Conservation (phyloP, 2,888 invertebrate genomes). For the Neocrepidodera transversa region DNA sequence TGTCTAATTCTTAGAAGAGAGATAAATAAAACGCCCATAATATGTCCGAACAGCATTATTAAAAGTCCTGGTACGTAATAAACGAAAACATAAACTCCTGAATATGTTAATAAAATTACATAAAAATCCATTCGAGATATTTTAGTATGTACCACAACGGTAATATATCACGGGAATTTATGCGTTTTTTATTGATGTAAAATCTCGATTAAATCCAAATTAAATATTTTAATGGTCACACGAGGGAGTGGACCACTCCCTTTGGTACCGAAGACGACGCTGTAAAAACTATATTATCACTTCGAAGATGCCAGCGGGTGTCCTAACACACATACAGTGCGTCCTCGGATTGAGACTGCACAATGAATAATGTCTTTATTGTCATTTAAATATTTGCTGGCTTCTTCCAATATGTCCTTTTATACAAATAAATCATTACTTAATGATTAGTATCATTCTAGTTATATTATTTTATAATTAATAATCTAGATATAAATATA, state of each 20-base stretch:
- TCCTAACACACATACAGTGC: slow-evolving; percentile 52
- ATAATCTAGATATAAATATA: too few relatives aligned
- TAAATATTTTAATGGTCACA: slow-evolving; percentile 54
- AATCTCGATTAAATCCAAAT: slow-evolving; percentile 59
- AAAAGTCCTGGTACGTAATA: slow-evolving; percentile 37
- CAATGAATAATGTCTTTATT: slow-evolving; percentile 18
- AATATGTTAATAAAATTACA: slow-evolving; percentile 41
- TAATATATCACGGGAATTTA: slow-evolving; percentile 55
- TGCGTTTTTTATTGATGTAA: slow-evolving; percentile 58
- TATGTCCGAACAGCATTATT: slow-evolving; percentile 33
- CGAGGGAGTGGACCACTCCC: slow-evolving; percentile 52
- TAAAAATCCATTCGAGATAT: slow-evolving; percentile 35
- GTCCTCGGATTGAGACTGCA: slow-evolving; percentile 30
- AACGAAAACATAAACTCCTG: slow-evolving; percentile 42
- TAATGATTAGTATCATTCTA: too few relatives aligned
- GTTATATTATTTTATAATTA: too few relatives aligned
- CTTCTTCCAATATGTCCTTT: too few relatives aligned
- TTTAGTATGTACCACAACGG: slow-evolving; percentile 13
- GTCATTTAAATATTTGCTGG: not conserved
- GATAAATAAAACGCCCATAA: slow-evolving; percentile 35
- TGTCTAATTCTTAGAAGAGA: slow-evolving; percentile 33
- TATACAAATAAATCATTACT: too few relatives aligned
- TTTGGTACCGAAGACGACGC: slow-evolving; percentile 47
- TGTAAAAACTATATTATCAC: slow-evolving; percentile 60
- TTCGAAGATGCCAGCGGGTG: slow-evolving; percentile 54